phyloP scores from a whole-genome alignment of 2,888 invertebrate species.

The Halictus ligatus region DNA sequence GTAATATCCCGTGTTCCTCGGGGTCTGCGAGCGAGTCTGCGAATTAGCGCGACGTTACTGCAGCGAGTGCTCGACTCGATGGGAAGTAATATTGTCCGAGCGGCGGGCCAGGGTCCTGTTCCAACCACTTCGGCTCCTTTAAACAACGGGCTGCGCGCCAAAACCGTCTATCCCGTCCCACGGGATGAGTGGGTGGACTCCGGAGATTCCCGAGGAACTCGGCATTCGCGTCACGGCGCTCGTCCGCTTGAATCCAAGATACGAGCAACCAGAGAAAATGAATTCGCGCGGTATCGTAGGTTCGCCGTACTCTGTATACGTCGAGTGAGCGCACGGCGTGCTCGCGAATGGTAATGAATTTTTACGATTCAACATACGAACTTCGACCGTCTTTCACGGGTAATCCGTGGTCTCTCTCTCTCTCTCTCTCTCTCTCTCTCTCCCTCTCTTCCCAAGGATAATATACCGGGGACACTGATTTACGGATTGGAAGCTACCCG shows the following conservation, averaged over 20 bases:
- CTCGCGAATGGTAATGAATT: conserved; percentile 40
- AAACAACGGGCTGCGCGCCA: conserved; percentile 68
- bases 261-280: conserved; percentile 61
- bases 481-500: conserved; percentile 1
- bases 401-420: neutral
- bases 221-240: conserved; percentile 64
- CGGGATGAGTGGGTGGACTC: conserved; percentile 28
- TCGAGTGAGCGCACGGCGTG: conserved; percentile 8
- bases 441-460: neutral
- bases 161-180: conserved; percentile 60
- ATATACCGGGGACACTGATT: neutral
- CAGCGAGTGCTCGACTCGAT: conserved; percentile 65
- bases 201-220: conserved; percentile 46
- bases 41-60: conserved; percentile 69
- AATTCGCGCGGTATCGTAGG: conserved; percentile 61
- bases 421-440: neutral
- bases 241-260: conserved; percentile 65
- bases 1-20: conserved; percentile 64
- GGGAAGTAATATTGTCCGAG: conserved; percentile 71
- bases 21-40: conserved; percentile 40
- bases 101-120: conserved; percentile 51
- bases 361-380: conserved; percentile 45
- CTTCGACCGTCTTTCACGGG: conserved; percentile 6
- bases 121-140: conserved; percentile 67
- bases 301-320: conserved; percentile 18